Conservation (phyloP, 2,888 invertebrate genomes). For the Melieria crassipennis region DNA sequence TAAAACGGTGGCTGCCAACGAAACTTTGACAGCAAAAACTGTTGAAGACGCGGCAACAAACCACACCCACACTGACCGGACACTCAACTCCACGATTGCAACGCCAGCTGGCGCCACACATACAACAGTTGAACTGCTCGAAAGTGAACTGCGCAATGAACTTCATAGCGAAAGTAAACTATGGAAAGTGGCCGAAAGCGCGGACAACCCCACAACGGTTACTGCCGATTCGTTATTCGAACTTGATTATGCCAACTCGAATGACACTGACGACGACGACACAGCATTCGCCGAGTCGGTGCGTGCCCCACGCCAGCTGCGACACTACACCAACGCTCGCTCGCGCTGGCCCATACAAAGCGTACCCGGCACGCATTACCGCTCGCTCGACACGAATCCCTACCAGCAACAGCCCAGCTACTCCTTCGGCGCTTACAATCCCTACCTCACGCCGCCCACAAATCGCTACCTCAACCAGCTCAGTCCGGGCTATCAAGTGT, state of each 20-base stretch:
- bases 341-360: conserved; percentile 48
- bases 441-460: conserved; percentile 58
- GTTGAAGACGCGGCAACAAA: conserved; percentile 15
- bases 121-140: background rate
- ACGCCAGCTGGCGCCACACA: background rate
- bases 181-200: background rate
- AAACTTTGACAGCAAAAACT: conserved; percentile 3
- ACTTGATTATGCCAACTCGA: conserved; percentile 39
- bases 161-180: too few relatives aligned
- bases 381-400: conserved; percentile 53
- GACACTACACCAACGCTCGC: conserved; percentile 46
- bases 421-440: conserved; percentile 58
- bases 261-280: conserved; percentile 46
- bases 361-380: conserved; percentile 46
- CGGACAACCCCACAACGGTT: background rate
- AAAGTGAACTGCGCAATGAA: too few relatives aligned
- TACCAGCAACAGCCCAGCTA: conserved; percentile 45
- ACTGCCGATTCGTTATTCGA: conserved; percentile 36
- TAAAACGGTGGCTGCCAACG: background rate
- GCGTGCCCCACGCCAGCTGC: conserved; percentile 59
- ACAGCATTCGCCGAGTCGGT: conserved; percentile 52
- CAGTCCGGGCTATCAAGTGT: conserved; percentile 46
- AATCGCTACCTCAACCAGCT: conserved; percentile 51
- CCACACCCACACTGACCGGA: background rate
- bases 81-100: background rate